Base-by-base conservation (phyloP, 1,140 invertebrate species). In the Mizuhopecten yessoensis region DNA sequence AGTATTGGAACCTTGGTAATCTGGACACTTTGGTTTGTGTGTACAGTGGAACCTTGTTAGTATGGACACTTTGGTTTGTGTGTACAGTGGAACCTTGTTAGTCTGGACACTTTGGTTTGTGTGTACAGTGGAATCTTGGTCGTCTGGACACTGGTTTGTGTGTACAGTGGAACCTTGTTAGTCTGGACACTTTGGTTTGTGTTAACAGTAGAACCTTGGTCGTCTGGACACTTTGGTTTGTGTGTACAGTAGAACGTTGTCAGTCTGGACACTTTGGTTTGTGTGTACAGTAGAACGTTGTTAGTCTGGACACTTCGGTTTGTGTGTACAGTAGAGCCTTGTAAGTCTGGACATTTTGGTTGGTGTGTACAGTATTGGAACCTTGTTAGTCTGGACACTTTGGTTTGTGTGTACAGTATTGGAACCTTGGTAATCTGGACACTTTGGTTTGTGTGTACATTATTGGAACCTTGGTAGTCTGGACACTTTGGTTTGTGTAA, bases 1-100 rank as follows among this genome's bases (percentile, higher is more conserved):
- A 75, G 57, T 75, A 75, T n/a, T n/a, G n/a, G 57, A 75, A 75
- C 57, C 57, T 75, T 75, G 57, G n/a, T 75, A 75, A n/a, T 75
- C 57, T 75, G 57, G 57, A 75, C 57, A 75, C 57, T 29, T 75
- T 75, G 57, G 57, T 75, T 75, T 75, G 57, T 75, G 57, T 75
- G 57, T 75, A 75, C 57, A 75, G 57, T 75, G 29, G 57, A 75
- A 75, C 57, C 57, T 75, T 75, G 57, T 75, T 29, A 75, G 57
- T 75, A 23, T 75, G 57, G 57, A 75, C 57, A 75, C 42, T n/a
- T n/a, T 75, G 57, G 57, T 75, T 75, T 75, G 57, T n/a, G 57
- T n/a, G 23, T n/a, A 75, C 57, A 75, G 57, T 75, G 29, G 57
- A 75, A 75, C 57, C 57, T 75, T 75, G 57, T 75, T n/a, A 75